A percentile compares a stretch with the other conserved stretches of the same genome.
Conservation (phyloP, 2,888 invertebrate genomes). For the Arrhopalites spinosus region DNA sequence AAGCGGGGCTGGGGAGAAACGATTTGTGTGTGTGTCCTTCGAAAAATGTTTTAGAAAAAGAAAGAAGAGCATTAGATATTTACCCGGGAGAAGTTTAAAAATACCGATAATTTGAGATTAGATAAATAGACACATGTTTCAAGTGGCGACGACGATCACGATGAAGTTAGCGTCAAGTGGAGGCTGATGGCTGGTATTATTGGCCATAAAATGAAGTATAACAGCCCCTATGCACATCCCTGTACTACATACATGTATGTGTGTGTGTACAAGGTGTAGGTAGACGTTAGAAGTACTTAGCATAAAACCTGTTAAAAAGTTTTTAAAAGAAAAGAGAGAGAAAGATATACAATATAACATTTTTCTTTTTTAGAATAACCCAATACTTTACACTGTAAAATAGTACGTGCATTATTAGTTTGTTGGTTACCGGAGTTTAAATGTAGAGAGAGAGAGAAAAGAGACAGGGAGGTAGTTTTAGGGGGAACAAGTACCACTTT, state of each 20-base stretch:
- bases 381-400: not conserved
- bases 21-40: not conserved
- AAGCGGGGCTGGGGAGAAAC: slow-evolving; percentile 13
- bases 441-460: slow-evolving; percentile 1
- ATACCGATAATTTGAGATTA: slow-evolving; percentile 37
- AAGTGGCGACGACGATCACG: slow-evolving; percentile 32
- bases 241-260: slow-evolving; percentile 9
- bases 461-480: not conserved
- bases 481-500: not conserved
- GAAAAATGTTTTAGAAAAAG: not conserved
- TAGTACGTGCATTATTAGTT: not conserved
- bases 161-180: slow-evolving; percentile 33
- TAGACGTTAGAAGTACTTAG: slow-evolving; percentile 23
- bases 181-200: slow-evolving; percentile 33
- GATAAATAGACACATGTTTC: slow-evolving; percentile 35
- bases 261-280: slow-evolving; percentile 10
- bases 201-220: slow-evolving; percentile 32
- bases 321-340: no score
- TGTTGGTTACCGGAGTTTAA: not conserved
- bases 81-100: slow-evolving; percentile 37
- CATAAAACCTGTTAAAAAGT: slow-evolving; percentile 32
- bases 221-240: not conserved
- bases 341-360: not conserved
- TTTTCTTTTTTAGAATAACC: not conserved
- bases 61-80: not conserved